These are phyloP conservation scores for Melanotaenia duboulayi DNA, from an alignment of 2,113 vertebrate species.

Conservation along the genomic window DNA sequence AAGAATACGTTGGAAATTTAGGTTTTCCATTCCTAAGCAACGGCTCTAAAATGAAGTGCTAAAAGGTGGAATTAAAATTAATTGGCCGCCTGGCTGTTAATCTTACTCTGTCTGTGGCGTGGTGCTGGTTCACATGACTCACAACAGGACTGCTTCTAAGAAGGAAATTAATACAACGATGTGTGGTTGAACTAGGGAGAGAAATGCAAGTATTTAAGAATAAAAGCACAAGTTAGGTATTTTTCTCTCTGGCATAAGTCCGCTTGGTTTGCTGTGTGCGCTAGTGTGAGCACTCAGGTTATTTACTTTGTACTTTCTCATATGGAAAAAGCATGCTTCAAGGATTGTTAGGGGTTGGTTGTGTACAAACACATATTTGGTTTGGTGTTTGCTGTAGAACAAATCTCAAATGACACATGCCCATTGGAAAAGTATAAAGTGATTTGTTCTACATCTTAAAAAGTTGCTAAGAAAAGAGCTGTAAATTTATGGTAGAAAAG, in stretches of 20 bases:
- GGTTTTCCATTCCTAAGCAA: too few species aligned
- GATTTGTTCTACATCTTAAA: neutral
- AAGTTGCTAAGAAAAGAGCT: neutral
- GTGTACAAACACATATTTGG: too few species aligned
- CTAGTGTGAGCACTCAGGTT: neutral
- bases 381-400: too few species aligned
- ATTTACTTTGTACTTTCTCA: too few species aligned
- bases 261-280: too few species aligned
- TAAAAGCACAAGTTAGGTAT: neutral
- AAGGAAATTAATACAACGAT: neutral
- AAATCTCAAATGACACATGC: neutral
- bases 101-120: too few species aligned
- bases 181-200: neutral
- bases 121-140: neutral
- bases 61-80: too few species aligned
- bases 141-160: neutral
- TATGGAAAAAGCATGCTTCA: too few species aligned
- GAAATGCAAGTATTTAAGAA: neutral
- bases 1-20: too few species aligned
- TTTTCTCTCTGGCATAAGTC: neutral
- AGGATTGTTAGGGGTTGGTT: too few species aligned
- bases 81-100: too few species aligned
- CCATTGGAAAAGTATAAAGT: neutral
- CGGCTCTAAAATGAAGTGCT: too few species aligned
- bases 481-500: neutral